Evolutionary conservation across 2,888 invertebrate genomes (phyloP).

Genomic region (Phania funesta): DNA sequence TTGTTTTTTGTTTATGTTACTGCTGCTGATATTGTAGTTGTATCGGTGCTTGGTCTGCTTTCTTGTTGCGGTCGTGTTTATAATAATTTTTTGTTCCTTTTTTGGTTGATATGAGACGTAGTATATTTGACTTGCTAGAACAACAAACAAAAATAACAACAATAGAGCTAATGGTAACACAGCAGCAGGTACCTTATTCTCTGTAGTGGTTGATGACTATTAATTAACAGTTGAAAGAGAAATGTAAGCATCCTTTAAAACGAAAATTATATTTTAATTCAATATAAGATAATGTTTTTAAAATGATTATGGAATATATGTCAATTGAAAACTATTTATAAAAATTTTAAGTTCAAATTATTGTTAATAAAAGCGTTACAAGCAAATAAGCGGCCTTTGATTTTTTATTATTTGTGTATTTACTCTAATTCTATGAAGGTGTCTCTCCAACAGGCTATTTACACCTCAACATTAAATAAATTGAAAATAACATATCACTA

Average conservation of each 20-base stretch:
- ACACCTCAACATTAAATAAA: too few species aligned
- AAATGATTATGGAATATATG: too few species aligned
- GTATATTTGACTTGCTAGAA: conserved; percentile 51
- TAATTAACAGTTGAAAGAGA: conserved; percentile 13
- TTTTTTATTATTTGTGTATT: too few species aligned
- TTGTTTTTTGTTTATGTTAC: conserved; percentile 24
- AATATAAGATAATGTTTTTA: too few species aligned
- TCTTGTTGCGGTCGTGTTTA: conserved; percentile 70
- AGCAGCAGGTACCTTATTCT: conserved; percentile 45
- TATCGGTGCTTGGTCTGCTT: conserved; percentile 40
- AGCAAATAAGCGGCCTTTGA: too few species aligned
- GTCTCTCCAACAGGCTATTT: too few species aligned
- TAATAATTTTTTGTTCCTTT: conserved; percentile 73
- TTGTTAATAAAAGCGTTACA: too few species aligned
- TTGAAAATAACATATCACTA: too few species aligned
- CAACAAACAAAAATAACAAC: conserved; percentile 28
- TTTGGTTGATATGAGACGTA: conserved; percentile 69
- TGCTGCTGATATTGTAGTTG: conserved; percentile 36
- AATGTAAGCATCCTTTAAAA: conserved; percentile 6
- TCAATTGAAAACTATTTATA: too few species aligned
- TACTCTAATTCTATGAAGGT: too few species aligned
- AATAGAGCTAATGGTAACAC: conserved; percentile 35
- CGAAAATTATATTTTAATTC: background rate
- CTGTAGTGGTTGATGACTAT: conserved; percentile 26
- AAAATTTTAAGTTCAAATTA: too few species aligned